phyloP scores from a whole-genome alignment of 2,888 invertebrate species.

The Synergus japonicus region DNA sequence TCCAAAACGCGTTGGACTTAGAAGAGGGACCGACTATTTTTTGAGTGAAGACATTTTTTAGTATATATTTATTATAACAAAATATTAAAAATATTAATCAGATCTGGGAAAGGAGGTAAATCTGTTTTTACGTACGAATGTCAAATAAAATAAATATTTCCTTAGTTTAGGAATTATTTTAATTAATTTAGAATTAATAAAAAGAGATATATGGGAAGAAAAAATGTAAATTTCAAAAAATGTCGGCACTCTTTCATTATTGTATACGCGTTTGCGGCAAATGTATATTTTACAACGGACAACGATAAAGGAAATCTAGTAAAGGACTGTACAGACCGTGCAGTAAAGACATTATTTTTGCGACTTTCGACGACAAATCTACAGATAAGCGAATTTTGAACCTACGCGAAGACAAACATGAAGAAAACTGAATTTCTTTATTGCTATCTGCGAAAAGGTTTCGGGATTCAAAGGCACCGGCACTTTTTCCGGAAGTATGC shows the following conservation, averaged over 20 bases:
- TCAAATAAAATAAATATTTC: too few species aligned
- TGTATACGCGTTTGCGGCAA: constrained; percentile 16
- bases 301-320: constrained; percentile 35
- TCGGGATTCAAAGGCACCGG: constrained; percentile 62
- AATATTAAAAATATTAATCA: not conserved
- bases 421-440: constrained; percentile 54
- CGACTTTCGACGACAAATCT: constrained; percentile 20
- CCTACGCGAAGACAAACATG: constrained; percentile 37
- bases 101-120: too few species aligned
- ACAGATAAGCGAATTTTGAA: constrained; percentile 26
- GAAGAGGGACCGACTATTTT: not conserved
- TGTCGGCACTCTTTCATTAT: not conserved
- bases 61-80: not conserved
- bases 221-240: constrained; percentile 6
- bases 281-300: constrained; percentile 20
- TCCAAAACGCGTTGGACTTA: constrained; percentile 12
- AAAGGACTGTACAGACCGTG: constrained; percentile 29
- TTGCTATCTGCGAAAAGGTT: constrained; percentile 58
- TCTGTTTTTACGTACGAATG: too few species aligned
- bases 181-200: not conserved
- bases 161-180: not conserved
- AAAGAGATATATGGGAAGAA: not conserved
- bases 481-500: constrained; percentile 58
- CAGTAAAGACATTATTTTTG: constrained; percentile 25
- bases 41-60: not conserved